Evolutionary conservation across 2,888 invertebrate species (phyloP).

Genomic region (Aporophyla nigra): DNA sequence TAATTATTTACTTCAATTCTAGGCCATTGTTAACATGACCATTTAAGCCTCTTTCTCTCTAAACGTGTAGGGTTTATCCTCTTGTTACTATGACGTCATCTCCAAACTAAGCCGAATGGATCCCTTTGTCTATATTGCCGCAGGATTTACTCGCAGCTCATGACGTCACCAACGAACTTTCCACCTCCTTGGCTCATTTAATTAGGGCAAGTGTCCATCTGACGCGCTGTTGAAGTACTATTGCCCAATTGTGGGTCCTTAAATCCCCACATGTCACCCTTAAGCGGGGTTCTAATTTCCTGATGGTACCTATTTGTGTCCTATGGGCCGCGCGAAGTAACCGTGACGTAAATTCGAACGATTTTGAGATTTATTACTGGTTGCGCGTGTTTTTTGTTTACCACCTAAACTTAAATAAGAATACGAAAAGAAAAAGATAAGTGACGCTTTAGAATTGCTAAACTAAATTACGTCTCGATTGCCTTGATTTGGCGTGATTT

Average conservation of each 20-base stretch:
- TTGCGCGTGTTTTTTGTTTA: background rate
- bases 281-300: background rate
- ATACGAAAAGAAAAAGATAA: too few species aligned
- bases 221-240: slow-evolving; percentile 4
- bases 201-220: slow-evolving; percentile 52
- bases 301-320: background rate
- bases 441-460: too few species aligned
- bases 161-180: slow-evolving; percentile 50
- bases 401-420: too few species aligned
- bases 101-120: slow-evolving; percentile 45
- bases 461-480: too few species aligned
- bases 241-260: slow-evolving; percentile 19
- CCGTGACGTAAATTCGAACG: too few species aligned
- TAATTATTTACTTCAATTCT: background rate
- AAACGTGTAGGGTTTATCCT: background rate
- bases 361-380: too few species aligned
- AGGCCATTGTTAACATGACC: slow-evolving; percentile 9
- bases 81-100: slow-evolving; percentile 43
- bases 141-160: slow-evolving; percentile 36
- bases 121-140: slow-evolving; percentile 43
- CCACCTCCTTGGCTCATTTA: slow-evolving; percentile 40
- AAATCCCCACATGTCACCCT: slow-evolving; percentile 5
- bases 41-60: slow-evolving; percentile 1
- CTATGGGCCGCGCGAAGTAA: background rate
- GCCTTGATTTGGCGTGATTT: too few species aligned